Percentiles rank a stretch among this genome's conserved stretches.
Evolutionary conservation across 2,797 vertebrate species (phyloP).

Genomic region (Euphonia xanthogaster): DNA sequence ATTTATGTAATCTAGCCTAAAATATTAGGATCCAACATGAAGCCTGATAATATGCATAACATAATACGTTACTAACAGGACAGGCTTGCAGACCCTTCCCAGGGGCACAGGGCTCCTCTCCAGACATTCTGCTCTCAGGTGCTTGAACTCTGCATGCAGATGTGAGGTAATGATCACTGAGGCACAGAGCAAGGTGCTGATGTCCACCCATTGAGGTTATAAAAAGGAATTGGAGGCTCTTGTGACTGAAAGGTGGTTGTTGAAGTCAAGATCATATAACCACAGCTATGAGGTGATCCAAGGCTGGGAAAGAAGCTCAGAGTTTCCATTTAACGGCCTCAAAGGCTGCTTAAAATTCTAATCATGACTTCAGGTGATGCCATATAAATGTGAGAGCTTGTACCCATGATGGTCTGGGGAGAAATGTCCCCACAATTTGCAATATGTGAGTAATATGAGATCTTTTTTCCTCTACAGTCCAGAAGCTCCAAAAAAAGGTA

Average conservation of each 20-base stretch:
- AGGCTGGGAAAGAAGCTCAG: background rate
- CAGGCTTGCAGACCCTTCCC: background rate
- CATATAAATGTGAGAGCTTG: background rate
- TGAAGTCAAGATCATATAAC: background rate
- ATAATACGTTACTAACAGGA: background rate
- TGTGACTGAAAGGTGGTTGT: background rate
- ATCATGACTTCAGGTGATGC: background rate
- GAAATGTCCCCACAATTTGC: background rate
- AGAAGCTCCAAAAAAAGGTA: background rate
- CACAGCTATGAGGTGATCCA: rapidly evolving
- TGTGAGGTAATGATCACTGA: background rate
- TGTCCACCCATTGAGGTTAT: background rate
- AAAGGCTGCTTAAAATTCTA: background rate
- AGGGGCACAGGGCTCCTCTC: background rate
- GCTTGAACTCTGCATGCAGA: background rate
- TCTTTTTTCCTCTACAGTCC: background rate
- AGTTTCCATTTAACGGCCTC: background rate
- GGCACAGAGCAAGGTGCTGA: background rate
- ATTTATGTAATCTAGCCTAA: conserved; percentile 16
- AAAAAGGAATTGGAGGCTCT: background rate
- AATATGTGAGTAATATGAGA: background rate
- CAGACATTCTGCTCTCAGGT: background rate
- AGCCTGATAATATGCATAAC: background rate
- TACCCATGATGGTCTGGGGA: background rate
- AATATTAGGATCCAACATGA: conserved; percentile 13